phyloP scores from a whole-genome alignment of 2,113 vertebrate genomes.

The Microtus pennsylvanicus region DNA sequence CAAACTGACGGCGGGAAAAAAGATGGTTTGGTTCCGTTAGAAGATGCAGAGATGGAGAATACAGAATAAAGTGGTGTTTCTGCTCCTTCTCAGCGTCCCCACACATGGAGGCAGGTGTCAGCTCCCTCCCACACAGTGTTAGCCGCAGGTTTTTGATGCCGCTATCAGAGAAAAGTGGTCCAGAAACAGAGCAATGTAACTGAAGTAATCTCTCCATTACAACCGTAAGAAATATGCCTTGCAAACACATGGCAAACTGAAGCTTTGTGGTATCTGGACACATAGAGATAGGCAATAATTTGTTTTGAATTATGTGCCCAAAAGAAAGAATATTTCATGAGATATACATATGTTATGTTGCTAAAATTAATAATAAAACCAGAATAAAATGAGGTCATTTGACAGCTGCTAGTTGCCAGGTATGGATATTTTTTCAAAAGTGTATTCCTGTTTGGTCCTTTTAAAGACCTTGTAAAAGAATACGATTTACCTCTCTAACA shows the following conservation, averaged over 20 bases:
- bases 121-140: background rate
- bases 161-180: background rate
- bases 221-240: background rate
- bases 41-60: background rate
- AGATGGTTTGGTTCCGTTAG: background rate
- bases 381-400: conserved; percentile 44
- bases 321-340: background rate
- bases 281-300: background rate
- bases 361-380: conserved; percentile 15
- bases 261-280: background rate
- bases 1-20: background rate
- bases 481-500: background rate
- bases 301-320: background rate
- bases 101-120: background rate
- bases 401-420: background rate
- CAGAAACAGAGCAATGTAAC: background rate
- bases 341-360: background rate
- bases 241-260: background rate
- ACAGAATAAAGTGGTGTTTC: background rate
- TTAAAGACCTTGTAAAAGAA: background rate
- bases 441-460: conserved; percentile 4
- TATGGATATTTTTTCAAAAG: conserved; percentile 9
- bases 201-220: background rate
- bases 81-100: background rate
- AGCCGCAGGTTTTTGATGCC: too few relatives aligned